Conservation (phyloP, 2,797 vertebrate genomes). For the Molossus molossus region DNA sequence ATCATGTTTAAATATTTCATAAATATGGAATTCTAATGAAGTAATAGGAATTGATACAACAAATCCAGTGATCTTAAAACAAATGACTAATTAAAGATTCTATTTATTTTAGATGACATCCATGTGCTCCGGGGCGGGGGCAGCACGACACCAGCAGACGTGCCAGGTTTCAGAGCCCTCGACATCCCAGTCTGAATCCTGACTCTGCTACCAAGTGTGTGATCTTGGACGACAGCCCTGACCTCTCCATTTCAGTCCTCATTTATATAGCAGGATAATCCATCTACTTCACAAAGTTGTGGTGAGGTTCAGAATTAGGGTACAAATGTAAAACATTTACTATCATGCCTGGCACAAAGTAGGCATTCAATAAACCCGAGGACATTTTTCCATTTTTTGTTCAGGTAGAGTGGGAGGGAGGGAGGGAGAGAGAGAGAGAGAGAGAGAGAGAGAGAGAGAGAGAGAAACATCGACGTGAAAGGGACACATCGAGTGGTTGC, state of each 20-base stretch:
- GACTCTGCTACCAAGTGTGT: not conserved
- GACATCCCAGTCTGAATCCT: not conserved
- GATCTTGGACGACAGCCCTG: not conserved
- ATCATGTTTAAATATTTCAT: not conserved
- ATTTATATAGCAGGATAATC: not conserved
- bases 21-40: constrained; percentile 33
- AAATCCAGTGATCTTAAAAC: constrained; percentile 12
- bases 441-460: no score
- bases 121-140: not conserved
- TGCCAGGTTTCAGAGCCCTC: not conserved
- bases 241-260: not conserved
- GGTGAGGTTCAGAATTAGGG: not conserved
- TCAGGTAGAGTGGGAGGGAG: no score
- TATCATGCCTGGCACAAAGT: not conserved
- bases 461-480: no score
- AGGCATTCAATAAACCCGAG: not conserved
- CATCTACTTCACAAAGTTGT: not conserved
- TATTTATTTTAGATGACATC: not conserved
- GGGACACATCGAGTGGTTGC: no score
- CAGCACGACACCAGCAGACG: no score
- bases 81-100: not conserved
- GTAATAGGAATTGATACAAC: not conserved
- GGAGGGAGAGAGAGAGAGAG: no score
- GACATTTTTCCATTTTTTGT: no score
- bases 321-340: not conserved